phyloP scores from a whole-genome alignment of 1,140 invertebrate genomes.

The Drosophila yakuba region DNA sequence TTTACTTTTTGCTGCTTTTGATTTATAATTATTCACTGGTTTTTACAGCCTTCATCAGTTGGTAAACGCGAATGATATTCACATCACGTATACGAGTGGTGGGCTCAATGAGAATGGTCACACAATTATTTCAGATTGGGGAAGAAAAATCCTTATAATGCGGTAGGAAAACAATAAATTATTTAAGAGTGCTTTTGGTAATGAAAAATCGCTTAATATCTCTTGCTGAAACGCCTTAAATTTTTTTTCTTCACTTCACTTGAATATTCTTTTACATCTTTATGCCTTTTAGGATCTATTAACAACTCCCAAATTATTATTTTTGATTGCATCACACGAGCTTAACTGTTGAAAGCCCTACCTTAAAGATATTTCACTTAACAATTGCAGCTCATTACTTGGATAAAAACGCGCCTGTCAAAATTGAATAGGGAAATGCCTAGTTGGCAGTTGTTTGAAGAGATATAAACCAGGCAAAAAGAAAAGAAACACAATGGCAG shows the following conservation, averaged over 20 bases:
- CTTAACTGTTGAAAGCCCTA: slow-evolving; percentile 7
- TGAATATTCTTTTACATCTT: no score
- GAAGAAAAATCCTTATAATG: slow-evolving; percentile 3
- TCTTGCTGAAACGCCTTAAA: no score
- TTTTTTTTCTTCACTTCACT: no score
- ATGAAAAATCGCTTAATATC: no score
- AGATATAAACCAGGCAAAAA: slow-evolving; percentile 29
- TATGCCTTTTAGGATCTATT: no score
- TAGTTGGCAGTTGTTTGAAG: slow-evolving; percentile 17
- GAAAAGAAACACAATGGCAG: slow-evolving; percentile 65
- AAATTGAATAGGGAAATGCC: slow-evolving; percentile 80
- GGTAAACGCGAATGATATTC: slow-evolving; percentile 1
- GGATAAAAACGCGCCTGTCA: slow-evolving; percentile 75
- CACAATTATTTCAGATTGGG: slow-evolving; percentile 13
- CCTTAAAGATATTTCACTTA: slow-evolving; percentile 52
- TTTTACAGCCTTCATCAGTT: slow-evolving; percentile 11
- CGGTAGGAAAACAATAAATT: slow-evolving; percentile 28
- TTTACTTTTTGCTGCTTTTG: slow-evolving; percentile 65
- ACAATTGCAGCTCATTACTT: slow-evolving; percentile 79
- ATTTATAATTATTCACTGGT: slow-evolving; percentile 64
- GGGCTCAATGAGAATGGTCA: slow-evolving; percentile 11
- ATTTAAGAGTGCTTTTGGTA: background rate
- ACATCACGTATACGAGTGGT: slow-evolving; percentile 67
- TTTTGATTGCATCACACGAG: slow-evolving; percentile 1
- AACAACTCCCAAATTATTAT: background rate